Base-by-base conservation (phyloP, 2,797 vertebrate genomes). In the Ispidina lecontei region DNA sequence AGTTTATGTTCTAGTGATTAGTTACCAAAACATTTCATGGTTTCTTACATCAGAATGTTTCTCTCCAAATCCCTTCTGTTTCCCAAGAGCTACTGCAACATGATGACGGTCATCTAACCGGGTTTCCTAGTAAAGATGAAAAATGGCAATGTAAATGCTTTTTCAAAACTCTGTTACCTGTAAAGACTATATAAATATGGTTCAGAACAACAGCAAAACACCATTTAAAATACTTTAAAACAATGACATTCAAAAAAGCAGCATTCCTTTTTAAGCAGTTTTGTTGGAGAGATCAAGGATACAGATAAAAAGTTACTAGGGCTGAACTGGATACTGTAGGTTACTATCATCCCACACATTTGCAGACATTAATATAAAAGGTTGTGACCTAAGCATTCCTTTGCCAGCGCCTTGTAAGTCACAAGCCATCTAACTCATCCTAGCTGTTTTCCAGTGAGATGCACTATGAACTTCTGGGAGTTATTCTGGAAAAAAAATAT, bases 81-180 rank as follows among this genome's bases (percentile, higher is more conserved):
- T 98, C 94, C 98, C 98, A 8, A 99, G 97, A 14, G 99, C 99
- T 41, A 99, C 99, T 31, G 99, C 98, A 81, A 99, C 97, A 70
- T 99, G 99, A 97, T 99, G 99, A 67, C 97, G 97, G 33, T 96
- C 95, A 94, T 99, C 99, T 95, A 99, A 95, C 75, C 98, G 97
- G 46, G 98, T 98, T 97, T 99, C 99, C 99, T 99, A 95, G 37
- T 47, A 54, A 95, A 92, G 31, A 88, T 65, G 11, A 84, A 84
- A 94, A 94, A 84, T 26, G 2, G 64, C 72, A 93, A 71, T 2
- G 14, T 41, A 85, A 90, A 68, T 22, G 26, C 17, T 73, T 52
- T 88, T n/a, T 81, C 44, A 70, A 79, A 17, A 87, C 2, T 59
- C 68, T 68, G 29, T 52, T 75, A 39, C 23, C 60, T 90, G 33